phyloP scores from a whole-genome alignment of 1,140 invertebrate genomes.

The Caerostris extrusa region DNA sequence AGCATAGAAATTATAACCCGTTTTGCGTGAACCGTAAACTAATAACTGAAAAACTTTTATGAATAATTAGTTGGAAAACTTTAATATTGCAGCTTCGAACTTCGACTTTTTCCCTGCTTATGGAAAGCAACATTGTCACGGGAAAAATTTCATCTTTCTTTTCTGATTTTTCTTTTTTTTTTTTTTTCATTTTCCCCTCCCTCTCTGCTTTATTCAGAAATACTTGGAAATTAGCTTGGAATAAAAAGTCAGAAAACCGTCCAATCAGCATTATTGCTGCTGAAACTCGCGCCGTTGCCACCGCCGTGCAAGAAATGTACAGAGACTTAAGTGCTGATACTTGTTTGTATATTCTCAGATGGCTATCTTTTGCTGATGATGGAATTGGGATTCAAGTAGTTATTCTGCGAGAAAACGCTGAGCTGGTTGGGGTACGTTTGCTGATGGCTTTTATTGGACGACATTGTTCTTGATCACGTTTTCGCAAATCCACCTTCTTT shows the following conservation, averaged over 20 bases:
- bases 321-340: constrained; percentile 13
- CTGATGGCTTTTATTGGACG: background rate
- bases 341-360: constrained; percentile 12
- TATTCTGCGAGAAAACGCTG: background rate
- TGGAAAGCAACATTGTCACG: background rate
- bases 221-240: background rate
- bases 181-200: background rate
- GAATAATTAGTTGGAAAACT: background rate
- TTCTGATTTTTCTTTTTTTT: background rate
- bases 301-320: background rate
- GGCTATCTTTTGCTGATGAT: constrained; percentile 1
- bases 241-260: background rate
- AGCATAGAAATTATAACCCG: background rate
- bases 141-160: background rate
- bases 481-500: background rate
- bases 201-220: background rate
- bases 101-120: background rate
- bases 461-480: constrained; percentile 15
- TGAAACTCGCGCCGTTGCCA: background rate
- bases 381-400: constrained; percentile 11
- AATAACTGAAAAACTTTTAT: background rate
- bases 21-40: background rate
- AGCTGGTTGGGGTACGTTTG: background rate
- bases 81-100: background rate
- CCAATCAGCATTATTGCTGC: background rate